Conservation (phyloP, 2,797 vertebrate genomes). For the Florisuga fusca region DNA sequence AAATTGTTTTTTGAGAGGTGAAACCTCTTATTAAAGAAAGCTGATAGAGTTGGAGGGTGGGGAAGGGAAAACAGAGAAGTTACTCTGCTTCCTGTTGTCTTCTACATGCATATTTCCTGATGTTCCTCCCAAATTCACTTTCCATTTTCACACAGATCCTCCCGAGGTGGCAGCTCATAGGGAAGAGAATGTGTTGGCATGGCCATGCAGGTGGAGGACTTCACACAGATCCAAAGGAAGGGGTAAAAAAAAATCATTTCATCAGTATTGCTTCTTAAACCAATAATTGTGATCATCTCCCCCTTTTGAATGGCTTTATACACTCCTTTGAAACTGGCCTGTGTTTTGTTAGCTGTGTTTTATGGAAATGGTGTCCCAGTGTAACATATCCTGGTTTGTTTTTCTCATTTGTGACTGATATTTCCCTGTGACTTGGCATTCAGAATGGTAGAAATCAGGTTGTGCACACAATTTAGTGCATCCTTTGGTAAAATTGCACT, state of each 20-base stretch:
- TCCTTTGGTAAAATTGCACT: neutral
- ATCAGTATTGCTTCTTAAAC: neutral
- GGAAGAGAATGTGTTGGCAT: constrained; percentile 93
- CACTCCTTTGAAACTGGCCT: neutral
- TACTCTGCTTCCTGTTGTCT: neutral
- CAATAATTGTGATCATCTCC: neutral
- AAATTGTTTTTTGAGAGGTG: neutral
- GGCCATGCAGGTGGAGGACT: constrained; percentile 91
- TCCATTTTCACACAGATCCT: constrained; percentile 71
- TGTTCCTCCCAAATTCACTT: constrained; percentile 16
- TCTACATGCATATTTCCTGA: neutral
- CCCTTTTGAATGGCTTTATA: neutral
- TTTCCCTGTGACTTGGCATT: neutral
- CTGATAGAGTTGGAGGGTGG: neutral
- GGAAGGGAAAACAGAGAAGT: neutral
- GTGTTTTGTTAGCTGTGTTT: neutral
- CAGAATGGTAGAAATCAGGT: neutral
- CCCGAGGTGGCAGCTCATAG: constrained; percentile 82
- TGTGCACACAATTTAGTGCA: neutral
- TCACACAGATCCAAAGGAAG: constrained; percentile 93
- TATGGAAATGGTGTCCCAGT: neutral
- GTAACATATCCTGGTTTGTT: neutral
- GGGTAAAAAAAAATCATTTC: constrained; percentile 86
- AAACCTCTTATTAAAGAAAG: neutral
- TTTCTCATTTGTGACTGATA: neutral